Base-by-base conservation (phyloP, 53 echinoderm and acorn worm genomes). In the Holothuria scabra region DNA sequence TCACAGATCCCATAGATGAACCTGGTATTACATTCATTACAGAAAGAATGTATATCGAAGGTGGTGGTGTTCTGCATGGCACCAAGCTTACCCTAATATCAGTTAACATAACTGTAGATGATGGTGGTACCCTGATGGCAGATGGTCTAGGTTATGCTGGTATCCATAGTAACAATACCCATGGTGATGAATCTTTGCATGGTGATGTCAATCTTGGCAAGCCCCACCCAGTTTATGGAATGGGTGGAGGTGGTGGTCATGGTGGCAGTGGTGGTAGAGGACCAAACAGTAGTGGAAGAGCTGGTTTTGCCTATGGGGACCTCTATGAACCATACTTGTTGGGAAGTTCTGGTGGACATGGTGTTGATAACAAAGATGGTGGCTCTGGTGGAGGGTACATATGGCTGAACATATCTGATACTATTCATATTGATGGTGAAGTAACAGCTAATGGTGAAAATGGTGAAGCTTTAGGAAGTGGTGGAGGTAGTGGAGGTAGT, bases 261-360 rank as follows among this genome's bases (percentile, higher is more conserved):
- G 95, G 95, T 86, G 95, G 95, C 35, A 95, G 93, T 75, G 95
- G 95, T 65, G 95, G 95, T 31, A 86, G 92, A 60, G 93, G 88
- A 26, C 64, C 85, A 31, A 41, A 12, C 65, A 33, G 58, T 21
- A 63, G 63, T 21, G 84, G 82, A 28, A 81, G 88, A 14, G 86
- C 90, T 70, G 95, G 92, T 55, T 88, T 95, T 78, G 90, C 95
- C n/a, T 95, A 95, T 81, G 95, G 95, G 25, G 95, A 95, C 75
- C 64, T 95, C 10, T 95, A 95, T 76, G 84, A 95, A 29, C 95
- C 95, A 1, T 93, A 90, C 66, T 79, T 89, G 26, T 95, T 95
- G 90, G 95, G 95, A 8, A 95, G 95, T 86, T 76, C 95, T 8
- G 95, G 95, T 79, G 92, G 90, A 3, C 59, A 41, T 34, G 89